Evolutionary conservation across 2,888 invertebrate species (phyloP).

Genomic region (Glyphotaelius pellucidus): DNA sequence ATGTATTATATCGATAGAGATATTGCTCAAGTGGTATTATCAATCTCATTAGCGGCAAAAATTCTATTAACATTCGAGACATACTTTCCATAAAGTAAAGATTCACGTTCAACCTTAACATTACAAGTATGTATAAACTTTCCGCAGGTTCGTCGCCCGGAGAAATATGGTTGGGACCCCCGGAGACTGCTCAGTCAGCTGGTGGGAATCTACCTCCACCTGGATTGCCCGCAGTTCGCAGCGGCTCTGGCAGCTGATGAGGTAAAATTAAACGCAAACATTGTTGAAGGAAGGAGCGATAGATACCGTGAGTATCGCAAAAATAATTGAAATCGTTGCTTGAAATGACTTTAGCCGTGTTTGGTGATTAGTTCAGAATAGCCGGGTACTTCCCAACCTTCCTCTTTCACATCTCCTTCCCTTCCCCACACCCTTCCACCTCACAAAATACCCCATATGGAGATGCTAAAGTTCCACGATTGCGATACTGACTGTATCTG

Average conservation of each 20-base stretch:
- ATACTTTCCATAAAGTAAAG: background rate
- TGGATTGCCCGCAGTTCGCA: slow-evolving; percentile 94
- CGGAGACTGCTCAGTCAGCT: slow-evolving; percentile 92
- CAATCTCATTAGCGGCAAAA: background rate
- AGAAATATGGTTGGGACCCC: slow-evolving; percentile 99
- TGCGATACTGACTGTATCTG: no score
- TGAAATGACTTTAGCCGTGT: no score
- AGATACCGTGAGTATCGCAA: no score
- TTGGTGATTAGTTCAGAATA: no score
- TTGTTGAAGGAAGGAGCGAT: background rate
- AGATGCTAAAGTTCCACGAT: no score
- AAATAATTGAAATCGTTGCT: no score
- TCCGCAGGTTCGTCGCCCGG: slow-evolving; percentile 88
- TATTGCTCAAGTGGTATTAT: background rate
- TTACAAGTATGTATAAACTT: background rate
- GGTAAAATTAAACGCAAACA: slow-evolving; percentile 74
- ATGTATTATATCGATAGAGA: no score
- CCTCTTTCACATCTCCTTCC: no score
- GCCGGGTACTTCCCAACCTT: no score
- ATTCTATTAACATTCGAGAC: background rate
- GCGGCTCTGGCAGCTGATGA: slow-evolving; percentile 97
- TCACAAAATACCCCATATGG: no score
- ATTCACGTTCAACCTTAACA: background rate
- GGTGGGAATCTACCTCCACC: slow-evolving; percentile 97
- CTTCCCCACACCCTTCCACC: no score